phyloP scores from a whole-genome alignment of 23 tunicate genomes.

The Trididemnum miniatum region DNA sequence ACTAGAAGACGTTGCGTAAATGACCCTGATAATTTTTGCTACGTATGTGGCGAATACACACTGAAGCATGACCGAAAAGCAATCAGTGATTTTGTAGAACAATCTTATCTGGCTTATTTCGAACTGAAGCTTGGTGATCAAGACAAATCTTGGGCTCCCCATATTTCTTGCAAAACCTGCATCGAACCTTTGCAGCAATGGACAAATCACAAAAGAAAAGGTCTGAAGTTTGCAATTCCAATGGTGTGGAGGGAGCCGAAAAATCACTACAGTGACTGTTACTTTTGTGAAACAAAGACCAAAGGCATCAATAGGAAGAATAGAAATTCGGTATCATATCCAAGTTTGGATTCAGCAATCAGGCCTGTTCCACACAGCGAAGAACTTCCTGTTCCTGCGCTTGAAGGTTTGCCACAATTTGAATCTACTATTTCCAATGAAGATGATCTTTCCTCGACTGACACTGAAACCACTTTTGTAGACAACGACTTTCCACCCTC shows the following conservation, averaged over 20 bases:
- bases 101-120: conserved; percentile 3
- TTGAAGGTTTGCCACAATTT: not conserved
- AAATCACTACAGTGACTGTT: conserved; percentile 19
- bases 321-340: not conserved
- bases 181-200: not conserved
- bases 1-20: not conserved
- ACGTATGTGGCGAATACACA: conserved; percentile 13
- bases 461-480: not conserved
- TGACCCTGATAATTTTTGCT: conserved; percentile 22
- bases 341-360: not conserved
- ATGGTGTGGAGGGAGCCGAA: conserved; percentile 24
- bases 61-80: not conserved
- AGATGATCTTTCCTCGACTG: not conserved
- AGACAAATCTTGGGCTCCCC: conserved; percentile 32
- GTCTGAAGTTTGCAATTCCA: conserved; percentile 13
- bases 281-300: conserved; percentile 15
- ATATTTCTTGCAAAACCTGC: conserved; percentile 8
- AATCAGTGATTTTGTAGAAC: not conserved
- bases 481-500: not conserved
- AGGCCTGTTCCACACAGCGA: not conserved
- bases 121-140: conserved; percentile 25
- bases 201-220: not conserved
- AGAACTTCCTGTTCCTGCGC: not conserved
- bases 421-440: not conserved
- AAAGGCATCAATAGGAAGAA: conserved; percentile 9